Percentiles rank a stretch among this genome's conserved stretches.
These are phyloP conservation scores for Prionailurus bengalensis DNA, from an alignment of 2,113 vertebrate genomes.

Conservation along the genomic window DNA sequence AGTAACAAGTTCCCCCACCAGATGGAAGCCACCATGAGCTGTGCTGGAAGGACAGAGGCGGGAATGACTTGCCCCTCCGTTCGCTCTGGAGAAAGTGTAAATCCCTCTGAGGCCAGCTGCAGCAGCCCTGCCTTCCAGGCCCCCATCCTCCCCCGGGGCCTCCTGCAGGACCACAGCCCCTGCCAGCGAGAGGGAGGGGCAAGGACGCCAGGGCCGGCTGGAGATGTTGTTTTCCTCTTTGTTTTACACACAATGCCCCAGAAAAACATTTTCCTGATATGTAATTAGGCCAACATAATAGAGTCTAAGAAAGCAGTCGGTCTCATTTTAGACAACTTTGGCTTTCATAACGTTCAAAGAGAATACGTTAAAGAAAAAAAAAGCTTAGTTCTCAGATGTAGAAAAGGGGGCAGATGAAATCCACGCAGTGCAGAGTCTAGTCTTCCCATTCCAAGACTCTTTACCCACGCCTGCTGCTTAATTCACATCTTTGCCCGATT, in stretches of 20 bases:
- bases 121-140: background rate
- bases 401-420: slow-evolving; percentile 66
- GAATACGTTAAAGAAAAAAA: slow-evolving; percentile 44
- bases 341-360: slow-evolving; percentile 75
- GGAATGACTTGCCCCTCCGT: fast-evolving
- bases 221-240: slow-evolving; percentile 70
- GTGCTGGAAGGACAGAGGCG: background rate
- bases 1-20: background rate
- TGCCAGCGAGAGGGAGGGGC: slow-evolving; percentile 57
- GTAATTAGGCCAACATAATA: slow-evolving; percentile 83
- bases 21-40: background rate
- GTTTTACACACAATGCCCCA: slow-evolving; percentile 80
- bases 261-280: slow-evolving; percentile 81
- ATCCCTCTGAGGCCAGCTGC: background rate
- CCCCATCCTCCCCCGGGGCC: background rate
- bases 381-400: slow-evolving; percentile 45
- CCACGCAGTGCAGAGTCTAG: background rate
- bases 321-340: slow-evolving; percentile 77
- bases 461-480: background rate
- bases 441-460: background rate
- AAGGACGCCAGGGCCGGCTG: background rate
- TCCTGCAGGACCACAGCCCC: background rate
- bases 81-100: background rate
- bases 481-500: slow-evolving; percentile 32
- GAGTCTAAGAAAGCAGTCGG: slow-evolving; percentile 69